These are phyloP conservation scores for Pristionchus fissidentatus DNA, from an alignment of 2,888 invertebrate genomes.

Conservation along the genomic window DNA sequence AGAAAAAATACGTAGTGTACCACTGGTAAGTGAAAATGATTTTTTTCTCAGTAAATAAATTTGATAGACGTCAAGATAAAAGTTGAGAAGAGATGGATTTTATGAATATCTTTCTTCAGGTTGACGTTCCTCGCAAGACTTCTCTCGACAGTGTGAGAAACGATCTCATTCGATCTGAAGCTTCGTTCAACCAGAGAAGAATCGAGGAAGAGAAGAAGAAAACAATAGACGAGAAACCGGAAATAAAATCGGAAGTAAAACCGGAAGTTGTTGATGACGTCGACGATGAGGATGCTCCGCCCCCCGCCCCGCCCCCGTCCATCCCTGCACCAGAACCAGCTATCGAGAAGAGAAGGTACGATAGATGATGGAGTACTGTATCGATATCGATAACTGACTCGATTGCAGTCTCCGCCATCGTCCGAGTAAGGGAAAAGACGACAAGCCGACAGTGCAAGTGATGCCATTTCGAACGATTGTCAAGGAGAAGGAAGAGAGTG, in stretches of 20 bases:
- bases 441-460: slow-evolving; percentile 54
- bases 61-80: background rate
- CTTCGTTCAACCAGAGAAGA: background rate
- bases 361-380: background rate
- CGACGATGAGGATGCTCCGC: background rate
- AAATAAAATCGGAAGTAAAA: background rate
- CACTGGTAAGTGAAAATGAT: no score
- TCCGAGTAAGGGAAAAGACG: slow-evolving; percentile 43
- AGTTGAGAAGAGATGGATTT: background rate
- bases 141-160: slow-evolving; percentile 29
- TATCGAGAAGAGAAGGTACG: slow-evolving; percentile 13
- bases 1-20: no score
- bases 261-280: no score
- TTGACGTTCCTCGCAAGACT: slow-evolving; percentile 46
- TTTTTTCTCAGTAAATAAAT: no score
- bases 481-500: background rate
- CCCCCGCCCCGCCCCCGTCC: slow-evolving; percentile 3
- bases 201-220: slow-evolving; percentile 16
- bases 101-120: slow-evolving; percentile 16
- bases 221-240: slow-evolving; percentile 10
- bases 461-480: slow-evolving; percentile 44
- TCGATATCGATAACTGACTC: no score
- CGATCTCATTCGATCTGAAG: background rate
- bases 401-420: slow-evolving; percentile 36
- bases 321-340: background rate